Evolutionary conservation across 2,113 vertebrate genomes (phyloP), one percentile per base, ranked within the genome.

Genomic region (Castor canadensis): DNA sequence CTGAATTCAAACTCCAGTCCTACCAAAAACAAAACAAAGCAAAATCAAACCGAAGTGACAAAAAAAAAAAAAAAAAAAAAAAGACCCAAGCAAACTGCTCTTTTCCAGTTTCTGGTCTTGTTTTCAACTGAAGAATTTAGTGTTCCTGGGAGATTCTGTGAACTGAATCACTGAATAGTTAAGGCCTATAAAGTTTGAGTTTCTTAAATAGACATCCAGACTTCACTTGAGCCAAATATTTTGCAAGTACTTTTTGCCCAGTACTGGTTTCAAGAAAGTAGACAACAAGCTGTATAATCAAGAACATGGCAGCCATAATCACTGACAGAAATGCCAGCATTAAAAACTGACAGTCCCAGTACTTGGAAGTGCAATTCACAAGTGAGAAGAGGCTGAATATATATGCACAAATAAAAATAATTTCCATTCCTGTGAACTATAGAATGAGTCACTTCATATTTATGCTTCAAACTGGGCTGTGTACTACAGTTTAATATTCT

Each of bases 401-500:
- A 94, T 98, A 96, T 85, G 90, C 97, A 97, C 94, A 97, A 97
- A 97, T 95, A 87, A 96, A 97, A 98, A 96, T 89, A 80, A 98
- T 97, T 98, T 97, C 82, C 93, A 92, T 95, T 93, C 85, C 96
- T 95, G 40, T 87, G 90, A 95, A 97, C 92, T 95, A 62, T 71
- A 88, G 89, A 96, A 86, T 71, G 72, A 97, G 77, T 77, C 80
- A 91, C 45, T 87, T 56, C 64, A n/a, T 83, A 91, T 92, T 91
- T 98, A 92, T 95, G 94, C 92, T 95, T 91, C 86, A 87, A 40
- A 1, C 64, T 45, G 82, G 86, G 40, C 87, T 94, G 80, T 84
- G 81, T 89, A 10, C 75, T 95, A 83, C 67, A 47, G 30, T 35
- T 52, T 76, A 75, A 92, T 84, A 93, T 86, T 89, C 79, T 96